phyloP scores from a whole-genome alignment of 2,888 invertebrate species.

The Scaptomyza reducta region DNA sequence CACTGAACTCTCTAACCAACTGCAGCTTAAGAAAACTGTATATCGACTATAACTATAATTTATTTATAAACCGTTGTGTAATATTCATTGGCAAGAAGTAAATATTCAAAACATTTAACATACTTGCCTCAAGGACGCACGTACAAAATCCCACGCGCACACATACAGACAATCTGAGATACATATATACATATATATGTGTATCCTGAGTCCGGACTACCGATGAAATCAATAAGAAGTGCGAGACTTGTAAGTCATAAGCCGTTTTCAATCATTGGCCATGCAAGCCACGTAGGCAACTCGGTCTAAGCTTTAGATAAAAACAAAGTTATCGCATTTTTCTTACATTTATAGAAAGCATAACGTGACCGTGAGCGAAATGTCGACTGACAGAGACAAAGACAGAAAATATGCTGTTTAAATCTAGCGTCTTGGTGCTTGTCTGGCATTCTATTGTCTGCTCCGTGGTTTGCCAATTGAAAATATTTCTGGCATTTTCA shows the following conservation, averaged over 20 bases:
- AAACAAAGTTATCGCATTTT: constrained; percentile 73
- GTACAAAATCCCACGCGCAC: constrained; percentile 14
- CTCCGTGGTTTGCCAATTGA: constrained; percentile 27
- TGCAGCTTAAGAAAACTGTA: background rate
- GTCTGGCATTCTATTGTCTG: constrained; percentile 22
- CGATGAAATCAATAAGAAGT: constrained; percentile 62
- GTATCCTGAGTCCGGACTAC: background rate
- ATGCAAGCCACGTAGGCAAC: constrained; percentile 59
- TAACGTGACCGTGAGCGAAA: constrained; percentile 35
- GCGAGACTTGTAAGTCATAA: constrained; percentile 44
- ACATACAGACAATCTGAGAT: constrained; percentile 1
- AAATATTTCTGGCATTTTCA: constrained; percentile 64
- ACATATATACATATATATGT: constrained; percentile 1
- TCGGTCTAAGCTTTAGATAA: constrained; percentile 52
- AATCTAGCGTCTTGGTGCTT: constrained; percentile 26
- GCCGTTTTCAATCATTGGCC: constrained; percentile 48
- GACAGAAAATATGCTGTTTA: constrained; percentile 34
- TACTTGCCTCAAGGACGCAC: constrained; percentile 8
- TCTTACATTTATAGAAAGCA: constrained; percentile 68
- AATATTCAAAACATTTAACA: constrained; percentile 30
- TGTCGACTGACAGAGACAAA: background rate
- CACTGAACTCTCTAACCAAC: background rate
- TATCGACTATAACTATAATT: constrained; percentile 3
- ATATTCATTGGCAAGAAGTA: constrained; percentile 1
- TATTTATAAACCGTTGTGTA: constrained; percentile 19